phyloP scores from a whole-genome alignment of 2,797 vertebrate genomes.

The Telmatherina bonti region DNA sequence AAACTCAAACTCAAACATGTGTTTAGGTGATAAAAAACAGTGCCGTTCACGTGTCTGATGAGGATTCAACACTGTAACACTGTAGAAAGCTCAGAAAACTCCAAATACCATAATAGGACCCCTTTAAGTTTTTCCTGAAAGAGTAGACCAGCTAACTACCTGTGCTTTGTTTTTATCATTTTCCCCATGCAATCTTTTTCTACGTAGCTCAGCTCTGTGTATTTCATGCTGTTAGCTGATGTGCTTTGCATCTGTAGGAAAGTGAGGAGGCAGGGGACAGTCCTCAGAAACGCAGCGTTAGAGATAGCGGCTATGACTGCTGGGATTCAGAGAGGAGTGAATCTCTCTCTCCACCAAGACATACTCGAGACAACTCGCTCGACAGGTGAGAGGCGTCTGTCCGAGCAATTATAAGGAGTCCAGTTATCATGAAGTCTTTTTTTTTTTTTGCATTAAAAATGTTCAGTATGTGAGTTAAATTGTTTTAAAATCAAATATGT shows the following conservation, averaged over 20 bases:
- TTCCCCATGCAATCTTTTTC: not conserved
- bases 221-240: not conserved
- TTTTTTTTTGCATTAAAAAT: not conserved
- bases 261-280: constrained; percentile 88
- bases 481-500: not conserved
- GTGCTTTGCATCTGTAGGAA: constrained; percentile 79
- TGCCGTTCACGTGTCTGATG: too few relatives aligned
- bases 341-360: constrained; percentile 93
- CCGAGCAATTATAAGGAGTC: not conserved
- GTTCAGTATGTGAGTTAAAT: not conserved
- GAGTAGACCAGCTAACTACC: too few relatives aligned
- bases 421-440: not conserved
- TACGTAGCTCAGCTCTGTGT: not conserved
- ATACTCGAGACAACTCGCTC: constrained; percentile 94
- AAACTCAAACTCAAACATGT: too few relatives aligned
- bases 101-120: too few relatives aligned
- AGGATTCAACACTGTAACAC: too few relatives aligned
- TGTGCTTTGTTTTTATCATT: not conserved
- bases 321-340: constrained; percentile 97
- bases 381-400: constrained; percentile 85
- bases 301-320: constrained; percentile 98
- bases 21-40: too few relatives aligned
- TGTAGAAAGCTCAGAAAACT: too few relatives aligned
- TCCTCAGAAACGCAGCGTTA: constrained; percentile 88
- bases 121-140: too few relatives aligned